These are phyloP conservation scores for Lerema accius DNA, from an alignment of 1,140 invertebrate species.

Conservation along the genomic window DNA sequence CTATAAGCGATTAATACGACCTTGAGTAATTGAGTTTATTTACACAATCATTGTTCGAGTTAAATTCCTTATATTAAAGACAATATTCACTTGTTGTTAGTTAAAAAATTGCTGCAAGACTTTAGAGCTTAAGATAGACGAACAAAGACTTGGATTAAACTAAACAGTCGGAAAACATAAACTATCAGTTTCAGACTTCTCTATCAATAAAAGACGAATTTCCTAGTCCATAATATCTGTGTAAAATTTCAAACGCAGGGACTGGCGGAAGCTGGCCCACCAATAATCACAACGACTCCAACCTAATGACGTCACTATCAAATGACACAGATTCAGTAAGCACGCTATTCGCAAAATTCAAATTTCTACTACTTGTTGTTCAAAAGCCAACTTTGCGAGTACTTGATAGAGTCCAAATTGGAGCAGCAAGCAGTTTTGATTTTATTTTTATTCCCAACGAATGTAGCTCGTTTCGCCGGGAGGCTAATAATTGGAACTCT, in stretches of 20 bases:
- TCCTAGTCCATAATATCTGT: neutral
- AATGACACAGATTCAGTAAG: slow-evolving; percentile 34
- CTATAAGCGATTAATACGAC: no score
- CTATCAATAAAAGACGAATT: neutral
- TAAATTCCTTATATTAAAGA: no score
- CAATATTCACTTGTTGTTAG: no score
- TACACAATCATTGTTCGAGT: no score
- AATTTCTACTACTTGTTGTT: slow-evolving; percentile 19
- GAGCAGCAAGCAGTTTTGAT: slow-evolving; percentile 12
- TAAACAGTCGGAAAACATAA: no score
- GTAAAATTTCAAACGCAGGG: slow-evolving; percentile 1
- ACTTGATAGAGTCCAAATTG: slow-evolving; percentile 29
- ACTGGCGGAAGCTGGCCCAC: slow-evolving; percentile 14
- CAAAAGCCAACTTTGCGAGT: slow-evolving; percentile 33
- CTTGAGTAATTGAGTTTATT: no score
- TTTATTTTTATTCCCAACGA: slow-evolving; percentile 46
- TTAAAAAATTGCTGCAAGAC: no score
- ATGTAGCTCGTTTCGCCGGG: slow-evolving; percentile 45
- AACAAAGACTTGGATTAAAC: no score
- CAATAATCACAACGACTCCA: slow-evolving; percentile 26
- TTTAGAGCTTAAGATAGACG: no score
- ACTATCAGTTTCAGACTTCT: no score
- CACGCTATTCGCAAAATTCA: slow-evolving; percentile 37
- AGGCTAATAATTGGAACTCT: slow-evolving; percentile 46
- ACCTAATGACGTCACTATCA: slow-evolving; percentile 36